Conservation (phyloP, 2,888 invertebrate species). For the Agrotis puta region DNA sequence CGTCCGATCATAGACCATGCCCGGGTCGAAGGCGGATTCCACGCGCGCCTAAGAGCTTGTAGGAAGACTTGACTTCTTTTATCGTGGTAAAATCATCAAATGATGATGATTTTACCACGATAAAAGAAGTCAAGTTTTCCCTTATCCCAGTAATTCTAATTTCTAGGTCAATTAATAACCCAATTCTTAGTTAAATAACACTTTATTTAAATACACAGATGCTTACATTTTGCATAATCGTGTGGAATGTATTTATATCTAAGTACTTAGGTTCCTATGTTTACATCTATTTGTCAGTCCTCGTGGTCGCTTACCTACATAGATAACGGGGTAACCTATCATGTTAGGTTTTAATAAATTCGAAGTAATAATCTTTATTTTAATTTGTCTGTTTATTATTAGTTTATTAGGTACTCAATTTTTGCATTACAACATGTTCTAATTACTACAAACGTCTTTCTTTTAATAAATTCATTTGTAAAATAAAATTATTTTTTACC, state of each 20-base stretch:
- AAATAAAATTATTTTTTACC: no score
- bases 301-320: conserved; percentile 41
- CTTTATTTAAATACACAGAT: neutral
- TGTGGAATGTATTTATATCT: neutral
- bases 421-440: neutral
- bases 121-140: no score
- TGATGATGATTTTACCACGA: no score
- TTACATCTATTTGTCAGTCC: conserved; percentile 22
- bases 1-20: no score
- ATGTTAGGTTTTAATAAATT: conserved; percentile 14
- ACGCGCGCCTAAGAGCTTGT: no score
- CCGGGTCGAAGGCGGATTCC: no score
- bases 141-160: neutral
- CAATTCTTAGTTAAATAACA: neutral
- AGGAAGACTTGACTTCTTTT: no score
- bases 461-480: neutral
- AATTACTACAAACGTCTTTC: no score
- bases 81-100: no score
- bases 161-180: neutral
- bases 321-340: conserved; percentile 41
- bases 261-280: neutral
- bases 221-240: no score
- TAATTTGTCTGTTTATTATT: no score
- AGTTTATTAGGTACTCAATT: neutral
- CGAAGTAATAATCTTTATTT: neutral